phyloP scores from a whole-genome alignment of 2,797 vertebrate genomes.

The Oreochromis grahami region DNA sequence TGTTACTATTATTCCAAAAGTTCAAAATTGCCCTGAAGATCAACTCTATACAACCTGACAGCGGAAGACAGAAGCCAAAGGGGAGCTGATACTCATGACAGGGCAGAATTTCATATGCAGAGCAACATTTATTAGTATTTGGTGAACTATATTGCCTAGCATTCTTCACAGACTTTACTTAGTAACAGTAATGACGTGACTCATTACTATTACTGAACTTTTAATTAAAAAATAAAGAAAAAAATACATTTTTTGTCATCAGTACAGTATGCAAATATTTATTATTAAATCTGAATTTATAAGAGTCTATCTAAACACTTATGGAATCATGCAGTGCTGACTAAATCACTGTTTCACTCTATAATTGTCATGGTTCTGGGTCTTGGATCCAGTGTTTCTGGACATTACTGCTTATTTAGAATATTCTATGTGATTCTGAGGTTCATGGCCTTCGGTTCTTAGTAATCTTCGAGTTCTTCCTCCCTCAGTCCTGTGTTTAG shows the following conservation, averaged over 20 bases:
- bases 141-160: background rate
- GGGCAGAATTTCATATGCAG: background rate
- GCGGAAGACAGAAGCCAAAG: background rate
- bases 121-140: background rate
- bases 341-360: background rate
- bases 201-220: background rate
- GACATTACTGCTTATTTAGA: background rate
- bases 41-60: background rate
- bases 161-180: background rate
- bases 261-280: background rate
- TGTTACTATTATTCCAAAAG: background rate
- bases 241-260: background rate
- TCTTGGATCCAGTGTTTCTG: background rate
- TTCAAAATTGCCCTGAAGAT: background rate
- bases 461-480: rapidly evolving
- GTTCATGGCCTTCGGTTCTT: background rate
- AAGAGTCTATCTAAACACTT: rapidly evolving
- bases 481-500: background rate
- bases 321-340: background rate
- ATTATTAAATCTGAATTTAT: background rate
- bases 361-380: rapidly evolving
- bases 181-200: background rate
- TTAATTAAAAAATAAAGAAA: background rate
- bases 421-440: background rate
- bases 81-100: background rate